phyloP scores from a whole-genome alignment of 2,888 invertebrate genomes.

The Malthinus seriepunctatus region DNA sequence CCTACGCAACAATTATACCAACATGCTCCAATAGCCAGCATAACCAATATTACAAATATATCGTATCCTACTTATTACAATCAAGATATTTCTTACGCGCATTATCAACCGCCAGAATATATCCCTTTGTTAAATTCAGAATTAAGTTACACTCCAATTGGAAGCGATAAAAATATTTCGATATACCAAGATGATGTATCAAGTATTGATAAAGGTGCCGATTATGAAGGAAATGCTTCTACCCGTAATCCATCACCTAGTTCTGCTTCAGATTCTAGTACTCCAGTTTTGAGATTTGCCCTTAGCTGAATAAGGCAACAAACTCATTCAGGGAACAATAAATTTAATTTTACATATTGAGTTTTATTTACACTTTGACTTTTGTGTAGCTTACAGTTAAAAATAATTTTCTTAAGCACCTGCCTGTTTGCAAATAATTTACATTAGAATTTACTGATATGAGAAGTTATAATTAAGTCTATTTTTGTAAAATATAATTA shows the following conservation, averaged over 20 bases:
- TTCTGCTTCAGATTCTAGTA: constrained; percentile 42
- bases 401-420: no score
- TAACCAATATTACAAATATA: constrained; percentile 47
- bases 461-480: no score
- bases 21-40: constrained; percentile 46
- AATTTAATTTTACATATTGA: no score
- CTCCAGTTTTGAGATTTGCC: constrained; percentile 31
- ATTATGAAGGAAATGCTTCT: constrained; percentile 38
- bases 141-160: constrained; percentile 33
- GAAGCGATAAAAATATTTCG: constrained; percentile 38
- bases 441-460: no score
- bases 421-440: no score
- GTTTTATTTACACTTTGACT: no score
- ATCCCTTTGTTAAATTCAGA: constrained; percentile 48
- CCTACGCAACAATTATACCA: constrained; percentile 52
- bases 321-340: background rate
- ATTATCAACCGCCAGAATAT: constrained; percentile 51
- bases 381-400: no score
- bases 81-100: constrained; percentile 46
- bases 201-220: constrained; percentile 39
- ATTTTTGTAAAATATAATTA: no score
- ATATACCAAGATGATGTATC: constrained; percentile 43
- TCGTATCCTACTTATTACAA: constrained; percentile 51
- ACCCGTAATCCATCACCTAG: constrained; percentile 40
- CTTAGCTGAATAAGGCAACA: constrained; percentile 13